Conservation (phyloP, 2,797 vertebrate genomes). For the Falco columbarius region DNA sequence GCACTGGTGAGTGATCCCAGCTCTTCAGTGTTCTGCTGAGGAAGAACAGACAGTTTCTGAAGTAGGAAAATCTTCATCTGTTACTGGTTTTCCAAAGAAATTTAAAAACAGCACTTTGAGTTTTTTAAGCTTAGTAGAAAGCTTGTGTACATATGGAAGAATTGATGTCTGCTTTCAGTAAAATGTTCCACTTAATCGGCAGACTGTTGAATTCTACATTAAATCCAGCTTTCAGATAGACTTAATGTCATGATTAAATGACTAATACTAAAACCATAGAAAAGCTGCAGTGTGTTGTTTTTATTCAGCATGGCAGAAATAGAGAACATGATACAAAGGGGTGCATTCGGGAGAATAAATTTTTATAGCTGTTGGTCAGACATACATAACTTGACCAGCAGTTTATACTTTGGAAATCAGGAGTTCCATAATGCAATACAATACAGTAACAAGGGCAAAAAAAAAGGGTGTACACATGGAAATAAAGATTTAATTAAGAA, state of each 20-base stretch:
- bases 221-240: not conserved
- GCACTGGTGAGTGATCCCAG: not conserved
- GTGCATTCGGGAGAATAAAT: not conserved
- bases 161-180: not conserved
- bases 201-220: not conserved
- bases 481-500: not conserved
- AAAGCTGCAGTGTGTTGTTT: not conserved
- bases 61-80: not conserved
- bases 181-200: not conserved
- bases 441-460: not conserved
- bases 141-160: not conserved
- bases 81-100: not conserved
- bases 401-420: not conserved
- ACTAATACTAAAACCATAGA: not conserved
- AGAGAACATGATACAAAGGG: not conserved
- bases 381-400: not conserved
- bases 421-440: not conserved
- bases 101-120: rapidly evolving
- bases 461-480: not conserved
- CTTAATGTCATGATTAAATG: not conserved
- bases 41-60: not conserved
- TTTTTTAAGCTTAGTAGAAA: not conserved
- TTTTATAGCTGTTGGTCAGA: not conserved
- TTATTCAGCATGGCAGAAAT: not conserved
- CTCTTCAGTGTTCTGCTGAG: not conserved